Conservation (phyloP, 2,113 vertebrate genomes). For the Tragelaphus strepsiceros region DNA sequence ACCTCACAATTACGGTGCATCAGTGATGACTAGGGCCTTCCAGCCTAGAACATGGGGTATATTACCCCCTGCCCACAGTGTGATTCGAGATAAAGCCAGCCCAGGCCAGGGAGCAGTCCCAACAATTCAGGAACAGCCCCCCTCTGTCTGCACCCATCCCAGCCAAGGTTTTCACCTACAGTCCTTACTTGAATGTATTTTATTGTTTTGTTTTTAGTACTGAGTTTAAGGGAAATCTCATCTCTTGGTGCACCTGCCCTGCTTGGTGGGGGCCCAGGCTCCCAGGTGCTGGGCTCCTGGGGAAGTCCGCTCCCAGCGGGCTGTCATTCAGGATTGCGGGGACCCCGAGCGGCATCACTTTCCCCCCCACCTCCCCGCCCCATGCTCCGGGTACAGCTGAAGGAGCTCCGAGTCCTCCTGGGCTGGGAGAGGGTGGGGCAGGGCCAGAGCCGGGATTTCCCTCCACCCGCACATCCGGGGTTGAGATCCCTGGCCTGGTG, state of each 20-base stretch:
- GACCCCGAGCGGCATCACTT: neutral
- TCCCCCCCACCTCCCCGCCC: fast-evolving
- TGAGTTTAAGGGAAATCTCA: neutral
- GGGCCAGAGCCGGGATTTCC: neutral
- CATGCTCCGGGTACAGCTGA: fast-evolving
- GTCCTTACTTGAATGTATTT: neutral
- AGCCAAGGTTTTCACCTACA: neutral
- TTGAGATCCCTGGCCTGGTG: too few relatives aligned
- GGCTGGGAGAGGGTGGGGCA: neutral
- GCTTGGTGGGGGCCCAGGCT: neutral
- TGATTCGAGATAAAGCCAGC: neutral
- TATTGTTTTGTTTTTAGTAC: neutral
- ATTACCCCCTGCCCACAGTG: fast-evolving
- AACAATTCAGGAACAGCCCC: fast-evolving
- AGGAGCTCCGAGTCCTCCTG: neutral
- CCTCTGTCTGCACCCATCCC: fast-evolving
- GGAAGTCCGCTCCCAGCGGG: fast-evolving
- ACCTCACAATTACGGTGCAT: fast-evolving
- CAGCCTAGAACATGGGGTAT: fast-evolving
- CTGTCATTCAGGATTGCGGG: neutral
- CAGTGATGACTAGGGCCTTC: neutral
- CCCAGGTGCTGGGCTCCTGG: fast-evolving
- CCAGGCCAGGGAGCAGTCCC: fast-evolving
- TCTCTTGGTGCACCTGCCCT: neutral
- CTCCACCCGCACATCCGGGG: neutral